These are phyloP conservation scores for Philereme transversata DNA, from an alignment of 2,888 invertebrate genomes.

Conservation along the genomic window DNA sequence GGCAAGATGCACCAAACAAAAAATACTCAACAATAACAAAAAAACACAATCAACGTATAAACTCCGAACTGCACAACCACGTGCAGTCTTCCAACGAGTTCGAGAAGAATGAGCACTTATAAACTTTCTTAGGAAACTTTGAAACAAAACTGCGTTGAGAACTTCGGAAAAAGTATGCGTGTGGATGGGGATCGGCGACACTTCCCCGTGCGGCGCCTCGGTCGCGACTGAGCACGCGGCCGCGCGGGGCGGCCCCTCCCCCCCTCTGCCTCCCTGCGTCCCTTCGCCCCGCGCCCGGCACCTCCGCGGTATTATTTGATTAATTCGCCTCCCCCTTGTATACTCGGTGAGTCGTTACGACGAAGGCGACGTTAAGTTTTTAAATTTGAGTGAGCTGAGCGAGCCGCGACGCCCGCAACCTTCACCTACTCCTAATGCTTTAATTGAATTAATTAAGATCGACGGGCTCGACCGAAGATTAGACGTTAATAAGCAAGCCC, in stretches of 20 bases:
- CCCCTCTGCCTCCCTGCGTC: conserved; percentile 5
- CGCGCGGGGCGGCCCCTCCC: conserved; percentile 49
- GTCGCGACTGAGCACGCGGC: conserved; percentile 82
- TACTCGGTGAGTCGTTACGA: conserved; percentile 81
- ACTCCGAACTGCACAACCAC: conserved; percentile 73
- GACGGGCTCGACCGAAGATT: conserved; percentile 73
- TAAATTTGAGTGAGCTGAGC: conserved; percentile 78
- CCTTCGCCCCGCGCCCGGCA: conserved; percentile 36
- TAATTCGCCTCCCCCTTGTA: conserved; percentile 84
- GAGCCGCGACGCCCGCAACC: conserved; percentile 79
- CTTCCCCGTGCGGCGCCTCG: conserved; percentile 77
- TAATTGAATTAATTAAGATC: conserved; percentile 81
- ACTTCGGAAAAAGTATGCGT: conserved; percentile 82
- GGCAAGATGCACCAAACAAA: conserved; percentile 83
- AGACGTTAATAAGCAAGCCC: conserved; percentile 78
- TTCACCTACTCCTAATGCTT: conserved; percentile 79
- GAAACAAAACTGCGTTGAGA: conserved; percentile 77
- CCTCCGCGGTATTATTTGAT: conserved; percentile 83
- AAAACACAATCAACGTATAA: conserved; percentile 79
- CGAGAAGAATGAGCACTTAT: conserved; percentile 71
- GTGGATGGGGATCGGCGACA: conserved; percentile 72
- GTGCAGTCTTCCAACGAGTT: conserved; percentile 69
- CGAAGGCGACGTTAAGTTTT: conserved; percentile 80
- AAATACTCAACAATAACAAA: conserved; percentile 82
- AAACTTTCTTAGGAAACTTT: conserved; percentile 78